Percentiles rank a stretch among this genome's conserved stretches.
These are phyloP conservation scores for Anodontia alba DNA, from an alignment of 2,888 invertebrate species.

Conservation along the genomic window DNA sequence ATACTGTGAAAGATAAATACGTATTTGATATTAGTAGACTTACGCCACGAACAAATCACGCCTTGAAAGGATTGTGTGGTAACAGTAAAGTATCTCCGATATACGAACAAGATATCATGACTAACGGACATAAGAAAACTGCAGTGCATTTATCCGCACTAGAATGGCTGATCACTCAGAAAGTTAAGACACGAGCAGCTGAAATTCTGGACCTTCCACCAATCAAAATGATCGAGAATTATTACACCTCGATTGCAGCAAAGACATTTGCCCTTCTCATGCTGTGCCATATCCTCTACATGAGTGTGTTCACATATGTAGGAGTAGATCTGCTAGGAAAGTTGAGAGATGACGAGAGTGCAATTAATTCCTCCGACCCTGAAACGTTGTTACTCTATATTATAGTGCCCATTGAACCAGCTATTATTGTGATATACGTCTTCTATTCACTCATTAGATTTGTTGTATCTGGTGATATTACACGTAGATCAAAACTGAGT, in stretches of 20 bases:
- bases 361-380: slow-evolving; percentile 44
- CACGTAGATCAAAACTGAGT: slow-evolving; percentile 38
- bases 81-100: slow-evolving; percentile 30
- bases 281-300: slow-evolving; percentile 80
- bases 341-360: slow-evolving; percentile 50
- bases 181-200: slow-evolving; percentile 71
- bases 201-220: slow-evolving; percentile 79
- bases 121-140: slow-evolving; percentile 19
- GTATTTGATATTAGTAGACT: slow-evolving; percentile 79
- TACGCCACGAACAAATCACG: slow-evolving; percentile 71
- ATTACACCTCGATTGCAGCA: slow-evolving; percentile 77
- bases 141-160: slow-evolving; percentile 70
- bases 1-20: slow-evolving; percentile 21
- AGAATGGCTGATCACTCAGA: slow-evolving; percentile 76
- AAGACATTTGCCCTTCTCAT: slow-evolving; percentile 78
- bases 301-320: slow-evolving; percentile 77
- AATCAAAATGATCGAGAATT: slow-evolving; percentile 74
- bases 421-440: slow-evolving; percentile 67
- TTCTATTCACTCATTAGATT: slow-evolving; percentile 44
- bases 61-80: slow-evolving; percentile 41
- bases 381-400: slow-evolving; percentile 65
- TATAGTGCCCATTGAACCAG: slow-evolving; percentile 73
- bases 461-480: slow-evolving; percentile 36
- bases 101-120: slow-evolving; percentile 20
- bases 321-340: slow-evolving; percentile 64